These are phyloP conservation scores for Melanostoma mellinum DNA, from an alignment of 2,888 invertebrate genomes.

Conservation along the genomic window DNA sequence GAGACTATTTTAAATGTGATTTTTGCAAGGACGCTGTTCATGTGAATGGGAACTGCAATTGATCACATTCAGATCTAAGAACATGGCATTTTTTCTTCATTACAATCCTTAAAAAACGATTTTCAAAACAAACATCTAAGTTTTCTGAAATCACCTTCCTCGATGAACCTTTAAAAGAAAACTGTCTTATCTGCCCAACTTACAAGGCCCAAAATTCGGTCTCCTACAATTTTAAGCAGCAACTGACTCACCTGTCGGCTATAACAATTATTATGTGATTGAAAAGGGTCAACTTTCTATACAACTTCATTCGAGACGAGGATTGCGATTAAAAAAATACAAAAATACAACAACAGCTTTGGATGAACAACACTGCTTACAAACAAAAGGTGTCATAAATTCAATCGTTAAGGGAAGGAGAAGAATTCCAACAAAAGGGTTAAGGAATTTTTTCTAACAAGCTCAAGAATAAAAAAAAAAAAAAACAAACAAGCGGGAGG, in stretches of 20 bases:
- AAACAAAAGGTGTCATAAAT: conserved; percentile 21
- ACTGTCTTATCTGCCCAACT: conserved; percentile 45
- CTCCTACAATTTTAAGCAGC: background rate
- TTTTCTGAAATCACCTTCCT: conserved; percentile 17
- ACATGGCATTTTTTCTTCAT: no score
- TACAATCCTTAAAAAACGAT: background rate
- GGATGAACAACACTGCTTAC: background rate
- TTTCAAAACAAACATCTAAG: conserved; percentile 69
- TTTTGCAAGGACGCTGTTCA: no score
- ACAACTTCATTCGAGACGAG: conserved; percentile 25
- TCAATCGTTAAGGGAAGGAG: background rate
- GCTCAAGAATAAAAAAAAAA: background rate
- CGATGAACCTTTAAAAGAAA: conserved; percentile 27
- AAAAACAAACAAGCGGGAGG: no score
- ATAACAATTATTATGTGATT: conserved; percentile 63
- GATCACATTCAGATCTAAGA: no score
- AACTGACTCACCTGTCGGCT: conserved; percentile 54
- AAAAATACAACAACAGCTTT: background rate
- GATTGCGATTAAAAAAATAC: conserved; percentile 24
- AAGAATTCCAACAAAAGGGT: conserved; percentile 4
- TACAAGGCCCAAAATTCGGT: conserved; percentile 6
- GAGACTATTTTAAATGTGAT: no score
- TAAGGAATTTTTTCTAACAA: background rate
- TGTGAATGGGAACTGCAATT: no score
- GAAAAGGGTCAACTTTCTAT: conserved; percentile 58